phyloP scores from a whole-genome alignment of 2,888 invertebrate genomes.

The Eledona agricola region DNA sequence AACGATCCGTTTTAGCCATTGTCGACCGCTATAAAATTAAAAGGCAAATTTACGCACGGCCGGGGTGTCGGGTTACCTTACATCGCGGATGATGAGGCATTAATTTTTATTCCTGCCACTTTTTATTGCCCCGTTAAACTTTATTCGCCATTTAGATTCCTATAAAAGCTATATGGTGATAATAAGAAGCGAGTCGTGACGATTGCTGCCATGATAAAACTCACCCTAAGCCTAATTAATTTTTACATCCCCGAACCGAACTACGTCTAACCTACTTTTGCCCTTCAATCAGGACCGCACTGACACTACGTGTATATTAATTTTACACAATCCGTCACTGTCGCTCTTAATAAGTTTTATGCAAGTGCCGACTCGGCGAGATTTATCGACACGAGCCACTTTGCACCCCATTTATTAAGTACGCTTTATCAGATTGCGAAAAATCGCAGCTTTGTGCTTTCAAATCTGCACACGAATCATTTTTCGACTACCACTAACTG shows the following conservation, averaged over 20 bases:
- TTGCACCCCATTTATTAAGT: no score
- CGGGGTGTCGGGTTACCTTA: slow-evolving; percentile 28
- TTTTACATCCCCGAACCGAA: slow-evolving; percentile 22
- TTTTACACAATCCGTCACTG: no score
- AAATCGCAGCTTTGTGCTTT: no score
- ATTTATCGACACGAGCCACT: no score
- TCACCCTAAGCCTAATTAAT: slow-evolving; percentile 31
- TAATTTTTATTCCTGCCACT: slow-evolving; percentile 31
- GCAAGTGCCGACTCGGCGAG: no score
- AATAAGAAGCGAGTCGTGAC: slow-evolving; percentile 35
- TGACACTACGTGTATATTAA: no score
- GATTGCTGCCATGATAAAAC: slow-evolving; percentile 33
- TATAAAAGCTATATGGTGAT: slow-evolving; percentile 33
- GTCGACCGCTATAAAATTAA: slow-evolving; percentile 33
- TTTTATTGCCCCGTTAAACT: slow-evolving; percentile 26
- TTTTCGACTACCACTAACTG: no score
- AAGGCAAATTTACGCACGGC: slow-evolving; percentile 28
- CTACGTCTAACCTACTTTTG: slow-evolving; percentile 13
- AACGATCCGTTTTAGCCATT: slow-evolving; percentile 16
- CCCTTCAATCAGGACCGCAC: no score
- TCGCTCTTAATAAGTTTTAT: no score
- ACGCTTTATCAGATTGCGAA: no score
- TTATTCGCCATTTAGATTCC: slow-evolving; percentile 35
- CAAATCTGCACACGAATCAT: no score
- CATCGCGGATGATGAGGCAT: slow-evolving; percentile 25